Conservation (phyloP, 92 coral and sea anemone genomes). For the Porites lobata region DNA sequence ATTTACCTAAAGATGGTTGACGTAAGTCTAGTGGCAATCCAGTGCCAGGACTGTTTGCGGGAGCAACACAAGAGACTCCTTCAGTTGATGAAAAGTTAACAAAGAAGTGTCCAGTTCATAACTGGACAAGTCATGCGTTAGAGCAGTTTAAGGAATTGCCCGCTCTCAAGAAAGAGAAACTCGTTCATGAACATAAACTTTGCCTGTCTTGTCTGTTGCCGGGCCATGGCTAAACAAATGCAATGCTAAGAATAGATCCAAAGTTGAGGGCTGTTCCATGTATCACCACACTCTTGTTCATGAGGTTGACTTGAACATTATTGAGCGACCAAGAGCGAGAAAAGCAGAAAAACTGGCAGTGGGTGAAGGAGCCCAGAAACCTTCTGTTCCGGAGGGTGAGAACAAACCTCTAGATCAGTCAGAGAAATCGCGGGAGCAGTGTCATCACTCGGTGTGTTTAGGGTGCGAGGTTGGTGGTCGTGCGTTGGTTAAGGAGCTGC, state of each 20-base stretch:
- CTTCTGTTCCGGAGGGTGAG: background rate
- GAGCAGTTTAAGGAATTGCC: slow-evolving; percentile 14
- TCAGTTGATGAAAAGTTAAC: background rate
- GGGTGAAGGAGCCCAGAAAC: background rate
- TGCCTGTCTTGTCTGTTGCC: slow-evolving; percentile 7
- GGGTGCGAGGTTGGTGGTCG: background rate
- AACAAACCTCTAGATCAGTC: background rate
- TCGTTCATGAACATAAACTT: background rate
- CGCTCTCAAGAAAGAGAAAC: slow-evolving; percentile 22
- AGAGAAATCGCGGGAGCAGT: background rate
- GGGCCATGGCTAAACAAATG: slow-evolving; percentile 33
- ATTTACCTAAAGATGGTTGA: background rate
- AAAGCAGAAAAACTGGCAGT: slow-evolving; percentile 1
- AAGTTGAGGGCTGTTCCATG: slow-evolving; percentile 13
- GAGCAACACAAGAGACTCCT: background rate
- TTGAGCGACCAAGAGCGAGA: slow-evolving; percentile 35
- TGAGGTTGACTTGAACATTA: slow-evolving; percentile 41
- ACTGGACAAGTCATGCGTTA: slow-evolving; percentile 3
- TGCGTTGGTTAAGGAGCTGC: slow-evolving; percentile 7
- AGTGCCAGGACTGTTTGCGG: background rate
- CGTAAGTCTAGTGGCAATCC: background rate
- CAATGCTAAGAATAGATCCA: slow-evolving; percentile 2
- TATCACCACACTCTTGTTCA: slow-evolving; percentile 21
- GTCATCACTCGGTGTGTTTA: background rate
- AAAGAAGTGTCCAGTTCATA: slow-evolving; percentile 9